A percentile compares a stretch with the other conserved stretches of the same genome.
phyloP scores from a whole-genome alignment of 2,797 vertebrate genomes.

The Mus minutoides region DNA sequence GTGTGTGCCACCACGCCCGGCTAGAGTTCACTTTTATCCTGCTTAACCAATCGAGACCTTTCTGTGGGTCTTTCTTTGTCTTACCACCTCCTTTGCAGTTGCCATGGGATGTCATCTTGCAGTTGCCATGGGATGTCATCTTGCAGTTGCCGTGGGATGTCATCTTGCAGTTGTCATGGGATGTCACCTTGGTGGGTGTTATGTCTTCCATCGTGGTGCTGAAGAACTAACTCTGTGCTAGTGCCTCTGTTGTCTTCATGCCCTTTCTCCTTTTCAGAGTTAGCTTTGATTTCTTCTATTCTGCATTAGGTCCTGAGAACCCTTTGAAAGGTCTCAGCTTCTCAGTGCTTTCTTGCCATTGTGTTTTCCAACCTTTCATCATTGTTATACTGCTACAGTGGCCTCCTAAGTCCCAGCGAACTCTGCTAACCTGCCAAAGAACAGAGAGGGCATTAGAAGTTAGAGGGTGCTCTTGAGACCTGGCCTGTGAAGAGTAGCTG shows the following conservation, averaged over 20 bases:
- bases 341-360: conserved; percentile 34
- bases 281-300: background rate
- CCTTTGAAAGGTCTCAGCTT: background rate
- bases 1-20: background rate
- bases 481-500: background rate
- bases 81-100: background rate
- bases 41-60: conserved; percentile 10
- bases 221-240: background rate
- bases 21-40: conserved; percentile 17
- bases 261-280: background rate
- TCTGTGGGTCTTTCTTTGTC: conserved; percentile 12
- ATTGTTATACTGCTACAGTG: background rate
- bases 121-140: background rate
- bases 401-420: background rate
- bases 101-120: background rate
- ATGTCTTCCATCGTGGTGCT: background rate
- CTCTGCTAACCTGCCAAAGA: conserved; percentile 31
- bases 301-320: background rate
- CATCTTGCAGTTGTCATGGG: background rate
- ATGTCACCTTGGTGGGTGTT: background rate
- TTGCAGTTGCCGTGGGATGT: background rate
- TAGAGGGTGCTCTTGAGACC: background rate
- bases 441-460: background rate
- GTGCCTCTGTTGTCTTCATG: background rate
- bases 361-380: background rate